phyloP scores from a whole-genome alignment of 1,140 invertebrate species.

The Lasioglossum albipes region DNA sequence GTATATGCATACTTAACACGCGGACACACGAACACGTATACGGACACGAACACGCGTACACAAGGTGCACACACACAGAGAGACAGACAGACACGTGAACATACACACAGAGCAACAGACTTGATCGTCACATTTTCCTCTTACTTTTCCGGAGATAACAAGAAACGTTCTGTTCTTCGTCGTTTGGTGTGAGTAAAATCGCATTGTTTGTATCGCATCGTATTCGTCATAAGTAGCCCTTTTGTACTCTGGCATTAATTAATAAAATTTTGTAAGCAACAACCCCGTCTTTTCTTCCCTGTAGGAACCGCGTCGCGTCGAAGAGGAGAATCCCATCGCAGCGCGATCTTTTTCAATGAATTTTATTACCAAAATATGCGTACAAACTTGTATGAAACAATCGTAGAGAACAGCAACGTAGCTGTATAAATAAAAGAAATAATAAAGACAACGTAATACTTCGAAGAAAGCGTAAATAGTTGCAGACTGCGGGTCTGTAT shows the following conservation, averaged over 20 bases:
- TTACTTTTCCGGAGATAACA: conserved; percentile 10
- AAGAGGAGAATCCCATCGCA: too few species aligned
- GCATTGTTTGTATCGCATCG: conserved; percentile 69
- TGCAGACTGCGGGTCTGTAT: too few species aligned
- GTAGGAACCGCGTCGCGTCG: too few species aligned
- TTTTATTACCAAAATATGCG: conserved; percentile 29
- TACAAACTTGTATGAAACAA: conserved; percentile 5
- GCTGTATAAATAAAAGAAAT: too few species aligned
- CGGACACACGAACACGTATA: too few species aligned
- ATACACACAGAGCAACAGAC: too few species aligned
- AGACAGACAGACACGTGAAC: too few species aligned
- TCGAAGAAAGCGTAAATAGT: background rate
- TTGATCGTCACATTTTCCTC: conserved; percentile 31
- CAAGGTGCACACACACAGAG: too few species aligned
- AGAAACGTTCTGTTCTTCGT: conserved; percentile 19
- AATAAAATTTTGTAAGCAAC: conserved; percentile 77
- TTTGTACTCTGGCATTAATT: conserved; percentile 76
- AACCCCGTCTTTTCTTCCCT: background rate
- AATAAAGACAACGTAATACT: conserved; percentile 7
- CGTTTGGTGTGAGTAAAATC: conserved; percentile 71
- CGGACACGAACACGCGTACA: too few species aligned
- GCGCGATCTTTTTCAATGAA: background rate
- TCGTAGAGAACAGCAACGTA: background rate
- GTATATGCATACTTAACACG: background rate
- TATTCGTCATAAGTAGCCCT: conserved; percentile 70